Base-by-base conservation (phyloP, 2,888 invertebrate genomes). In the Nematopogon swammerdamellus region DNA sequence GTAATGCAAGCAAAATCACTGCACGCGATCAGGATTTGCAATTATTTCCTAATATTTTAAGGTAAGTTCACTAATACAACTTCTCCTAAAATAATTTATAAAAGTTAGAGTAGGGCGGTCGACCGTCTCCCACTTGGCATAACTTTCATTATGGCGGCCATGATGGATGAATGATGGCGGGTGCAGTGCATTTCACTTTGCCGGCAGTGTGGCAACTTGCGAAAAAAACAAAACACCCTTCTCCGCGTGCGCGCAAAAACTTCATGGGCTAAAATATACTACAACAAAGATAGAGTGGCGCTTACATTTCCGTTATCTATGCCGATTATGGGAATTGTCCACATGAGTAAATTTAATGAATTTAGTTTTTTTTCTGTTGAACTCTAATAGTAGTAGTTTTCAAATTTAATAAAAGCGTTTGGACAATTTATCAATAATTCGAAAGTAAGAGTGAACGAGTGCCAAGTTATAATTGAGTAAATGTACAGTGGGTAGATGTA, bases 61-160 rank as follows among this genome's bases (percentile, higher is more conserved):
- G 58, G 59, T 53, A 55, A 61, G 60, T 62, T 64, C 61, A 61
- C 57, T 55, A 61, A 60, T 61, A 58, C 64, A 61, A 64, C 63
- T 58, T 59, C 61, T 61, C 59, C 57, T 59, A 62, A 62, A 63
- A 58, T 66, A 62, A n/a, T 62, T 63, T 59, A 68, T 64, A 65
- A 71, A 68, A 63, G 59, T 61, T 62, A 66, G 74, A 64, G 77
- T 70, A 72, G 68, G 72, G 64, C 67, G 68, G 63, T 74, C 76
- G 79, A 77, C 70, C 70, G 66, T 75, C 68, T 73, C 76, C 74
- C 70, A 72, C 73, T 67, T 66, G 61, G 61, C 60, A 64, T 63
- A 70, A 72, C 68, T 72, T 75, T 69, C 72, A 79, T 77, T 76
- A 77, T 79, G 77, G 77, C 74, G 73, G 65, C 70, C 55, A 52